Conservation (phyloP, 1,140 invertebrate species). For the Ctenoplectra terminalis region DNA sequence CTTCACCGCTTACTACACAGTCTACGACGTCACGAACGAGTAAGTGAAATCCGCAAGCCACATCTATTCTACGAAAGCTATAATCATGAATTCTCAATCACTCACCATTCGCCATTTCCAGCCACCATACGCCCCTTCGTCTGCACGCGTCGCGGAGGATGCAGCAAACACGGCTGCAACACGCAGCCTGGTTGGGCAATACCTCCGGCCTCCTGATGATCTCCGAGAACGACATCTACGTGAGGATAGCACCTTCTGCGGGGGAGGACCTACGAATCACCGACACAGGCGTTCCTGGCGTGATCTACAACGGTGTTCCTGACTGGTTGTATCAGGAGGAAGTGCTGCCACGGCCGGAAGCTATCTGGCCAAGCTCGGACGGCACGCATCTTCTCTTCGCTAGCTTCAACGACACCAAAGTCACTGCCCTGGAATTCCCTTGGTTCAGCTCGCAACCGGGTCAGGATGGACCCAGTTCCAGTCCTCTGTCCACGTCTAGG, state of each 20-base stretch:
- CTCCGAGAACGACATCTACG: conserved; percentile 94
- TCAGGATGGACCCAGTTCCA: conserved; percentile 69
- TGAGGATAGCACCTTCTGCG: conserved; percentile 87
- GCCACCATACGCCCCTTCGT: conserved; percentile 91
- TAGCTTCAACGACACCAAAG: conserved; percentile 92
- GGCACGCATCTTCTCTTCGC: conserved; percentile 92
- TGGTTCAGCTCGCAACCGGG: conserved; percentile 86
- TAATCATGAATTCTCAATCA: neutral
- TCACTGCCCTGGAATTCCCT: conserved; percentile 85
- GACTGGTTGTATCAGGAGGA: conserved; percentile 98
- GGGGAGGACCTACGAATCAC: conserved; percentile 88
- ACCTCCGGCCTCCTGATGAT: conserved; percentile 88
- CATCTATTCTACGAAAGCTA: too few relatives aligned
- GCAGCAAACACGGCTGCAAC: conserved; percentile 88
- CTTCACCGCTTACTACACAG: conserved; percentile 91
- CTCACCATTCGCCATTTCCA: conserved; percentile 70
- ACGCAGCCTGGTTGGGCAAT: conserved; percentile 90
- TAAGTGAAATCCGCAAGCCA: conserved; percentile 82
- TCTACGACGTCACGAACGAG: conserved; percentile 94
- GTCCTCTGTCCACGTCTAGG: conserved; percentile 68
- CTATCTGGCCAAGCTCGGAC: conserved; percentile 92
- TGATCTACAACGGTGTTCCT: conserved; percentile 95
- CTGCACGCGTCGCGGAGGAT: conserved; percentile 87
- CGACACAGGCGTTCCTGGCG: conserved; percentile 87
- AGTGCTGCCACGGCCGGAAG: conserved; percentile 88